Evolutionary conservation across 2,113 vertebrate genomes (phyloP).

Genomic region (Chlorodrepanis virens): DNA sequence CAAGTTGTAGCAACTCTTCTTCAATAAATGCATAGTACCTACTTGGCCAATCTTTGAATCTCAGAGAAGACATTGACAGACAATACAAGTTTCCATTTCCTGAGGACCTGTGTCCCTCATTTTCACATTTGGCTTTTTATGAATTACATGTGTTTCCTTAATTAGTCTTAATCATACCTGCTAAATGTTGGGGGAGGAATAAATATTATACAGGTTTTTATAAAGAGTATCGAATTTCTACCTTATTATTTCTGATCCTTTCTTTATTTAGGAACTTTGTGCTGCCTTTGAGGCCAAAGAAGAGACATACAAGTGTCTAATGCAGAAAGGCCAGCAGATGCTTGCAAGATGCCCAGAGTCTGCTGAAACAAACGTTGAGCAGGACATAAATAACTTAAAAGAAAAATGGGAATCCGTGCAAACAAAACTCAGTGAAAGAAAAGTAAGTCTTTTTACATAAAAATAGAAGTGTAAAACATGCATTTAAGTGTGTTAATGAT

Average conservation of each 20-base stretch:
- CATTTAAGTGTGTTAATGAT: background rate
- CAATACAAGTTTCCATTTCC: background rate
- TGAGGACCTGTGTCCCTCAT: background rate
- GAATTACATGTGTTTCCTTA: background rate
- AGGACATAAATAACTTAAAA: conserved; percentile 90
- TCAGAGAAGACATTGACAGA: background rate
- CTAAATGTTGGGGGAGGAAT: background rate
- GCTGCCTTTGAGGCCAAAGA: conserved; percentile 88
- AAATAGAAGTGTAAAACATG: background rate
- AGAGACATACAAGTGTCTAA: conserved; percentile 82
- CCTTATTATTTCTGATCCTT: background rate
- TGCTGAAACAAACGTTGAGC: conserved; percentile 88
- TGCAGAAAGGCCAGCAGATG: conserved; percentile 87
- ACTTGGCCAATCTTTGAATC: background rate
- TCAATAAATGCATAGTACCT: background rate
- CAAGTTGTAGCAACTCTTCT: background rate
- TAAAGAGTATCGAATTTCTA: conserved; percentile 5
- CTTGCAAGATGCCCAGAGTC: conserved; percentile 80
- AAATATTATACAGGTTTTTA: background rate
- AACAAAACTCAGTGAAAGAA: conserved; percentile 89
- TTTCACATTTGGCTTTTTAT: conserved; percentile 13
- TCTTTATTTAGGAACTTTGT: conserved; percentile 87
- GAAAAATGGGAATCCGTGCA: conserved; percentile 93
- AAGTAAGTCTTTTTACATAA: conserved; percentile 75
- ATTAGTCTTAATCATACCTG: background rate